phyloP scores from a whole-genome alignment of 2,797 vertebrate species.

The Leptoclinus maculatus region DNA sequence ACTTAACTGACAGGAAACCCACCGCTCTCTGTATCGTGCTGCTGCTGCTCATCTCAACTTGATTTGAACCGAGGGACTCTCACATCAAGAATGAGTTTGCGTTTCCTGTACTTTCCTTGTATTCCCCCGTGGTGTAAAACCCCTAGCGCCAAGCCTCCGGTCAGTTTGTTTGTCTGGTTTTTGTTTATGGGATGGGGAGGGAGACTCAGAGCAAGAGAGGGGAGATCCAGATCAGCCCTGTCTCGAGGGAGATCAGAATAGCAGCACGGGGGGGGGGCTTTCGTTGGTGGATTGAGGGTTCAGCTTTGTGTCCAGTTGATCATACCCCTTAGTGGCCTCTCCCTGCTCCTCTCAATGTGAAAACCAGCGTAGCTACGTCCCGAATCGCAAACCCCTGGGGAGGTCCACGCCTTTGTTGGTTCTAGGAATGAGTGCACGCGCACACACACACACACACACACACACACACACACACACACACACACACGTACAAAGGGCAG shows the following conservation, averaged over 20 bases:
- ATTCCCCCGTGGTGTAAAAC: background rate
- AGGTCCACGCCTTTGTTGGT: conserved; percentile 40
- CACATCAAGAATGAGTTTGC: background rate
- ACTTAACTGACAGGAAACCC: conserved; percentile 77
- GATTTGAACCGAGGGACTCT: conserved; percentile 10
- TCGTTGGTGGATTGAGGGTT: background rate
- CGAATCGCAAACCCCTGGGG: conserved; percentile 16
- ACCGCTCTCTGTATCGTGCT: conserved; percentile 32
- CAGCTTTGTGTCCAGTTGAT: conserved; percentile 5
- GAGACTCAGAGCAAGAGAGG: background rate
- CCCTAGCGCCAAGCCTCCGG: background rate
- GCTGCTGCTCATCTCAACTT: conserved; percentile 32
- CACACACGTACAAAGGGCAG: background rate
- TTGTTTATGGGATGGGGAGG: background rate
- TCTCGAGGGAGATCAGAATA: conserved; percentile 11
- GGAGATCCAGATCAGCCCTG: conserved; percentile 1
- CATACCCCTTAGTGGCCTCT: background rate
- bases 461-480: background rate
- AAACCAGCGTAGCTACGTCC: background rate
- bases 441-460: background rate
- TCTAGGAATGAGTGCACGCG: conserved; percentile 16
- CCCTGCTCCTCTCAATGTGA: conserved; percentile 4
- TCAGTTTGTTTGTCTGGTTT: conserved; percentile 6
- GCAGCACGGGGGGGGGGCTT: background rate
- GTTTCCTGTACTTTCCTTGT: conserved; percentile 22